A percentile compares a stretch with the other conserved stretches of the same genome.
Evolutionary conservation across 2,797 vertebrate species (phyloP).

Genomic region (Fistularia commersonii): DNA sequence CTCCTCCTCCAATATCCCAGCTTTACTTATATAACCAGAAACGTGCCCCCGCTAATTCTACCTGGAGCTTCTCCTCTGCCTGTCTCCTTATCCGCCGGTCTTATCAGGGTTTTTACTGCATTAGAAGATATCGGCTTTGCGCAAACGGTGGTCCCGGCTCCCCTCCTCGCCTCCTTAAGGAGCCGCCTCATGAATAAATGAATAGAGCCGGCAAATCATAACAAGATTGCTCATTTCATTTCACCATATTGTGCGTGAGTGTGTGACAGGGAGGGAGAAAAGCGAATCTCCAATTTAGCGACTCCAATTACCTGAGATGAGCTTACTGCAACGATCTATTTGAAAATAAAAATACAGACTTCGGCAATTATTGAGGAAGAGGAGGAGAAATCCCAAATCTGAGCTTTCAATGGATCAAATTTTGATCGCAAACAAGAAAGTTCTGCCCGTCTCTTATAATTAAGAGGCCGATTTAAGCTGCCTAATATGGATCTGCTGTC

Average conservation of each 20-base stretch:
- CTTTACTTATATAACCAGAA: slow-evolving; percentile 33
- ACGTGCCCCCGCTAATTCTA: slow-evolving; percentile 20
- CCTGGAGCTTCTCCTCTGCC: slow-evolving; percentile 7
- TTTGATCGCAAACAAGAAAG: too few relatives aligned
- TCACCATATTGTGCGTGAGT: background rate
- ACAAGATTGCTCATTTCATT: slow-evolving; percentile 44
- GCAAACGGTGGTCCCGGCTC: slow-evolving; percentile 13
- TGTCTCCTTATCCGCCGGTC: slow-evolving; percentile 6
- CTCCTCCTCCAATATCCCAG: slow-evolving; percentile 9
- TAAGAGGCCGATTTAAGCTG: too few relatives aligned
- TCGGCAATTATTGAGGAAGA: slow-evolving; percentile 8
- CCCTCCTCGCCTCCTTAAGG: slow-evolving; percentile 26
- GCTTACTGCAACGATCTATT: background rate
- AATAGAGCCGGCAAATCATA: slow-evolving; percentile 48
- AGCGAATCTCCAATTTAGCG: slow-evolving; percentile 16
- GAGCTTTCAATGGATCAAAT: too few relatives aligned
- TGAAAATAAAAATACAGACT: slow-evolving; percentile 5
- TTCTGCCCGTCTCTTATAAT: too few relatives aligned
- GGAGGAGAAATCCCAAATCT: background rate
- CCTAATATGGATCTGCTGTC: too few relatives aligned
- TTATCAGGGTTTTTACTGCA: slow-evolving; percentile 36
- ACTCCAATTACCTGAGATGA: slow-evolving; percentile 16
- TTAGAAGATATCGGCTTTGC: slow-evolving; percentile 36
- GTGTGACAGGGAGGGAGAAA: background rate
- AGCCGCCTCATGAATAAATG: slow-evolving; percentile 64